Evolutionary conservation across 2,113 vertebrate species (phyloP), one percentile per base, ranked within the genome.

Genomic region (Coracopsis vasa): DNA sequence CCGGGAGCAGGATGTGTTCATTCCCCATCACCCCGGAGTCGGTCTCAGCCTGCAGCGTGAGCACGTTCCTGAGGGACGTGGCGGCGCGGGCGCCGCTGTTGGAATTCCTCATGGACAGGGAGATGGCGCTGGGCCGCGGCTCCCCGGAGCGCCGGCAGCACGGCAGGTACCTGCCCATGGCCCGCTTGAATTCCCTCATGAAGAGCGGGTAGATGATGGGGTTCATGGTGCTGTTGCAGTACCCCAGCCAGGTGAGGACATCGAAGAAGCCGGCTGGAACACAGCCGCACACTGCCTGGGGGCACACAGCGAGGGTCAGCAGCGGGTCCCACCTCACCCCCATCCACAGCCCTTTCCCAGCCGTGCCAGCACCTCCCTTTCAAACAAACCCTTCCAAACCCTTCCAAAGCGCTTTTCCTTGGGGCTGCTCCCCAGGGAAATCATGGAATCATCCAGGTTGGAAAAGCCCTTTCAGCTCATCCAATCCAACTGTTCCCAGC

Each of bases 141-240:
- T 98, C 98, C 62, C 73, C 97, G 0, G 98, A 80, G 25, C 95
- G 97, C 65, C 88, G 97, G 86, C 98, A 98, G 96, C 99, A 99
- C 0, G 99, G 99, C 96, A 99, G 91, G 91, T 99, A 98, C 70
- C 97, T 98, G 50, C 98, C 98, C 97, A 99, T 98, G 58, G 99
- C 99, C 54, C 99, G 97, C 97, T 99, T 99, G 98, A 99, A 99
- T 98, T 99, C 99, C 88, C 99, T 97, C 99, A 99, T 99, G 98
- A 99, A 99, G 83, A 99, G 98, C 0, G 99, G 99, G 95, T 99
- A 99, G 97, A 99, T 99, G 97, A 99, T 99, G 93, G 99, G 99
- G 97, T 99, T 99, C 98, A 99, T 98, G 54, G 99, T 99, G 98
- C 99, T 99, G 98, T 99, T 99, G 96, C 99, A 99, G 97, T 99